Base-by-base conservation (phyloP, 1,140 invertebrate genomes). In the Druon quercuslanigerum region DNA sequence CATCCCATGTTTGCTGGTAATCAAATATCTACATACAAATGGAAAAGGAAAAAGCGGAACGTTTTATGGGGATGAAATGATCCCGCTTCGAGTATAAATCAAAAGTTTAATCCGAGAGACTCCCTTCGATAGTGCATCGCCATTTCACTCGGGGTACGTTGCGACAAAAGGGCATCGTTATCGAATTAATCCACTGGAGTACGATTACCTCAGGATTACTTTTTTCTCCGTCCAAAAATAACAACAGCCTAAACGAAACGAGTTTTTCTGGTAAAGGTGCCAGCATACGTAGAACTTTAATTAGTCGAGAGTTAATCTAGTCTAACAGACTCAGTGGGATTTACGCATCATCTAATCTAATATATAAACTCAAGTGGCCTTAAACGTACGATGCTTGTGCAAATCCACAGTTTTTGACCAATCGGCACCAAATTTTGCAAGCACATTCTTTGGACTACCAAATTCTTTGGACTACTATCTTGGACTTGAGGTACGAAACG, bases 61-160 rank as follows among this genome's bases (percentile, higher is more conserved):
- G 25, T 66, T 66, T 66, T 66, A 66, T 66, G n/a, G 71, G 52
- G 77, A 73, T 72, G 72, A 79, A 83, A 78, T 80, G 75, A 75
- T 70, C 73, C 52, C 77, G 52, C 51, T 74, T 60, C 74, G 80
- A 52, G 71, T 74, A 85, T 86, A 86, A 85, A 85, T 86, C 85
- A 84, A 84, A 85, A 85, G 82, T 79, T 75, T 83, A 84, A 84
- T 83, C 85, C 54, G 79, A 76, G 83, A 83, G 78, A 83, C 79
- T 83, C 81, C 74, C 76, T 57, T 70, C 73, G 50, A 40, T 56
- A 52, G 71, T 16, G 75, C 50, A 77, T 76, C 78, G 81, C 57
- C 80, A 76, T 83, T 75, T 76, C 71, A 75, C 19, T 33, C 51
- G 52, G 60, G 57, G 33, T 66, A 46, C 13, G 60, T 66, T 60